Percentiles rank a stretch among this genome's conserved stretches.
Evolutionary conservation across 1,140 invertebrate genomes (phyloP).

Genomic region (Bombus confusus): DNA sequence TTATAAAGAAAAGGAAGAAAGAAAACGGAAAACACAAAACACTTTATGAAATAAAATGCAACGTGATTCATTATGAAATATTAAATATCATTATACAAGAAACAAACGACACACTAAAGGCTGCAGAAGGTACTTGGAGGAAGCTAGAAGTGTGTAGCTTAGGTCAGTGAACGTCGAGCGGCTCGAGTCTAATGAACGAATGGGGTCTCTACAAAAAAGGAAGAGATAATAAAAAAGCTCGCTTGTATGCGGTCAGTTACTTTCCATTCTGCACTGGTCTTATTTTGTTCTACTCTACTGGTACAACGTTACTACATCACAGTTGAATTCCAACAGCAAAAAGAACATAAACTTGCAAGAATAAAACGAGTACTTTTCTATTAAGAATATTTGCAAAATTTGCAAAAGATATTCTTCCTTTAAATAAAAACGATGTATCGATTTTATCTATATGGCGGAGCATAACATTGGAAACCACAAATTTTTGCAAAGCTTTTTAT

Average conservation of each 20-base stretch:
- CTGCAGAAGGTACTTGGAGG: slow-evolving; percentile 19
- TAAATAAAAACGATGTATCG: neutral
- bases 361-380: slow-evolving; percentile 45
- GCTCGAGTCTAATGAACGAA: slow-evolving; percentile 72
- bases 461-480: neutral
- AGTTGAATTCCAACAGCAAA: slow-evolving; percentile 18
- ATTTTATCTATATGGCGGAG: neutral
- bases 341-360: slow-evolving; percentile 10
- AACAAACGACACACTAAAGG: slow-evolving; percentile 8
- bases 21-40: neutral
- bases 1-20: neutral
- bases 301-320: neutral
- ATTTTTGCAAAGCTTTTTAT: neutral
- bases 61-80: slow-evolving; percentile 10
- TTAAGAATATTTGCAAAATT: slow-evolving; percentile 23
- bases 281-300: slow-evolving; percentile 3
- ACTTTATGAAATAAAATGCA: neutral
- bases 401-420: too few species aligned
- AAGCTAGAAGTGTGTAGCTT: slow-evolving; percentile 36
- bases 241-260: slow-evolving; percentile 70
- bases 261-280: slow-evolving; percentile 48
- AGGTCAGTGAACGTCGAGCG: slow-evolving; percentile 45
- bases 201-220: slow-evolving; percentile 58
- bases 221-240: slow-evolving; percentile 62
- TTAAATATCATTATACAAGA: slow-evolving; percentile 11